Base-by-base conservation (phyloP, 2,888 invertebrate species). In the Suillia variegata region DNA sequence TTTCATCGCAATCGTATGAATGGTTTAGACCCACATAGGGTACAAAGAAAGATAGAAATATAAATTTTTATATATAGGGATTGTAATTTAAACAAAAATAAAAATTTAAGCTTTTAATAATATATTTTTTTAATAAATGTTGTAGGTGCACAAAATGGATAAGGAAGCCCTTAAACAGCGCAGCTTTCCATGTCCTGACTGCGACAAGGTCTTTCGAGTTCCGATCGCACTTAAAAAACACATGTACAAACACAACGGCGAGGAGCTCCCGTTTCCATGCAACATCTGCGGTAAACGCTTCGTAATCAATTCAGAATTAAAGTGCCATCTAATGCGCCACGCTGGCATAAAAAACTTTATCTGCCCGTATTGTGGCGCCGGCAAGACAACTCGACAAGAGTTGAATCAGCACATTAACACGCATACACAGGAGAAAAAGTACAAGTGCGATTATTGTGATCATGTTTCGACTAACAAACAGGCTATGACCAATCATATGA, bases 291-390 rank as follows among this genome's bases (percentile, higher is more conserved):
- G n/a, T n/a, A n/a, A n/a, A n/a, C n/a, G n/a, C n/a, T n/a, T n/a
- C n/a, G n/a, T n/a, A n/a, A n/a, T 80, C 15, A 80, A 77, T 47
- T 76, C 78, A 26, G 80, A 80, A 1, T 67, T 80, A 2, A 71
- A 79, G 49, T 81, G 80, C 61, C 81, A 80, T 58, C 59, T 80
- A 17, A 79, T 80, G 73, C 76, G 80, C 0, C 80, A 80, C 58
- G 77, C 79, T 0, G 81, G 80, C n/a, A 79, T 80, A 50, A 79
- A 79, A 56, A 80, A n/a, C n/a, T n/a, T n/a, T n/a, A n/a, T n/a
- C n/a, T n/a, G n/a, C n/a, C n/a, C n/a, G n/a, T n/a, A n/a, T 42
- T 80, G 80, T 49, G 80, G 80, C 2, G 77, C 78, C 20, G 78
- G 76, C 13, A 80, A 80, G 54, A 79, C 80, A 1, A 80, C 80